Percentiles rank a stretch among this genome's conserved stretches.
Conservation (phyloP, 2,888 invertebrate genomes). For the Petrolisthes manimaculis region DNA sequence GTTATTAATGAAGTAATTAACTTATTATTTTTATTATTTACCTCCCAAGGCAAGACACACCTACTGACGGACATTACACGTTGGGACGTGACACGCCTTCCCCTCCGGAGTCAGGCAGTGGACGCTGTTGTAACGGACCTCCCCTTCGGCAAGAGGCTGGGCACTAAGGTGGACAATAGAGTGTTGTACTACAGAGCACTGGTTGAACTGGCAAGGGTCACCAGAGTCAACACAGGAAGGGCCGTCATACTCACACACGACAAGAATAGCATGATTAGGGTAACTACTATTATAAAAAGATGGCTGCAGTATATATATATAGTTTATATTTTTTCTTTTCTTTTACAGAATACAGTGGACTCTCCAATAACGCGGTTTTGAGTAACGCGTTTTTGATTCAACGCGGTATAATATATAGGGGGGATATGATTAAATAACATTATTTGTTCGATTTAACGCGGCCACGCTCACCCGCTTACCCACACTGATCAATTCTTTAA, state of each 20-base stretch:
- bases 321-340: background rate
- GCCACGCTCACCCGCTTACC: too few relatives aligned
- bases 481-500: too few relatives aligned
- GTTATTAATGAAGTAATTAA: too few relatives aligned
- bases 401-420: too few relatives aligned
- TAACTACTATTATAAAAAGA: constrained; percentile 3
- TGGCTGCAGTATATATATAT: background rate
- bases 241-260: constrained; percentile 73
- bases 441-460: too few relatives aligned
- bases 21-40: too few relatives aligned
- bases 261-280: constrained; percentile 61
- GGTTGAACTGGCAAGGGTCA: constrained; percentile 73
- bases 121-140: constrained; percentile 76
- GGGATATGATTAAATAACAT: too few relatives aligned
- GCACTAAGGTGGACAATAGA: constrained; percentile 72
- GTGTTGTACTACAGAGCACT: constrained; percentile 73
- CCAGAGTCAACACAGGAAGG: constrained; percentile 71
- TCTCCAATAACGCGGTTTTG: background rate
- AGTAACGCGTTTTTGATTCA: too few relatives aligned
- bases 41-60: too few relatives aligned
- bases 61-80: constrained; percentile 68
- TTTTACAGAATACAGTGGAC: background rate
- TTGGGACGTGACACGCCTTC: constrained; percentile 73
- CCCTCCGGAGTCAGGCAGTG: constrained; percentile 72
- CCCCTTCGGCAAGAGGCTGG: constrained; percentile 75